A percentile compares a stretch with the other conserved stretches of the same genome.
Evolutionary conservation across 2,888 invertebrate species (phyloP).

Genomic region (Clostera curtula): DNA sequence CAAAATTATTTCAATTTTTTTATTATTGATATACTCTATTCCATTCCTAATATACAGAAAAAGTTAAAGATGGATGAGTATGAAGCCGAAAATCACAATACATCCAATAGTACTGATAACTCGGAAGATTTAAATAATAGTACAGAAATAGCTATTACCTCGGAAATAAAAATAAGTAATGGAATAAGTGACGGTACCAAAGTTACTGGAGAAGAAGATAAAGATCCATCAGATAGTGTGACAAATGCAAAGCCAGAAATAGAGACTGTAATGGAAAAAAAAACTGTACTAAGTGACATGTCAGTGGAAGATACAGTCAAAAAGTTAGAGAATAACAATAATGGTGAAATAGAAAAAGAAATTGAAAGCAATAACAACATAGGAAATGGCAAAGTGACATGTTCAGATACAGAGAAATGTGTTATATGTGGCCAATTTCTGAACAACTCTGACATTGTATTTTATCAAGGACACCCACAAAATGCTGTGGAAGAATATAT

Average conservation of each 20-base stretch:
- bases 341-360: constrained; percentile 6
- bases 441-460: constrained; percentile 64
- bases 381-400: constrained; percentile 11
- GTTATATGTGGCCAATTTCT: constrained; percentile 60
- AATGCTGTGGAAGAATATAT: constrained; percentile 85
- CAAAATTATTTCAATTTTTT: too few species aligned
- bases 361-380: constrained; percentile 4
- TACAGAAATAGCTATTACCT: constrained; percentile 11
- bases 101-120: not conserved
- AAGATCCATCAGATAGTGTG: too few species aligned
- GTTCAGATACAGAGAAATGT: constrained; percentile 51
- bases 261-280: not conserved
- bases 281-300: not conserved
- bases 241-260: too few species aligned
- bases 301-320: constrained; percentile 1
- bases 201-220: too few species aligned
- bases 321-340: constrained; percentile 2
- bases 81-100: not conserved
- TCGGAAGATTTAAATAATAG: not conserved
- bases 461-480: constrained; percentile 85
- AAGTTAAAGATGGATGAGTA: not conserved
- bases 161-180: too few species aligned
- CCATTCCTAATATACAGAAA: too few species aligned
- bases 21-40: too few species aligned
- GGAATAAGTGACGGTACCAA: too few species aligned